A percentile compares a stretch with the other conserved stretches of the same genome.
Conservation (phyloP, 2,113 vertebrate species). For the Strix uralensis region DNA sequence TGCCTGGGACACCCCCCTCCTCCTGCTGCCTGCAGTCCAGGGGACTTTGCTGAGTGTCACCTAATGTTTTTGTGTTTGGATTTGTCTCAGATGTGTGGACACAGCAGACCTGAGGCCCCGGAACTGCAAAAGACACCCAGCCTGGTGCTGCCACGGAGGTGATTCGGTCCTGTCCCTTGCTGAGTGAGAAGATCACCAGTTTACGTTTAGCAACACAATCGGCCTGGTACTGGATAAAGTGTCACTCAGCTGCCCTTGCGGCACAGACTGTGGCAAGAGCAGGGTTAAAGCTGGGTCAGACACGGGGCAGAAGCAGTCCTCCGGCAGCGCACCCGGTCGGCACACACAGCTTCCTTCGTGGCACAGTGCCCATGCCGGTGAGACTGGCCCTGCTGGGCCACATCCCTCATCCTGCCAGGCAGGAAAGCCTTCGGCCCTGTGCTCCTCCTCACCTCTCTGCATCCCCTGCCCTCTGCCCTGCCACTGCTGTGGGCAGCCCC, state of each 20-base stretch:
- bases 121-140: not conserved
- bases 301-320: not conserved
- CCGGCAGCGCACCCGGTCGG: accelerated
- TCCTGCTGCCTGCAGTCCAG: not conserved
- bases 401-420: constrained; percentile 31
- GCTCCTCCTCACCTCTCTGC: not conserved
- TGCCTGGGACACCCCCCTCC: not conserved
- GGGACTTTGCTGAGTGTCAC: not conserved
- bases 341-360: constrained; percentile 1
- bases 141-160: not conserved
- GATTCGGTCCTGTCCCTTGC: not conserved
- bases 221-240: not conserved
- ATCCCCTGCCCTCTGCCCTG: not conserved
- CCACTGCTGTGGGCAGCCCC: not conserved
- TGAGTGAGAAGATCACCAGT: not conserved
- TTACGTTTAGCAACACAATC: not conserved
- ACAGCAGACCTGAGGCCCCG: accelerated
- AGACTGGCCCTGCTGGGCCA: not conserved
- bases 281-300: not conserved
- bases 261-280: not conserved
- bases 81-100: not conserved
- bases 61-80: not conserved
- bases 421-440: not conserved
- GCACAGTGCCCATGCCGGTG: not conserved
- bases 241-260: accelerated